Evolutionary conservation across 2,797 vertebrate genomes (phyloP).

Genomic region (Hemitrygon akajei): DNA sequence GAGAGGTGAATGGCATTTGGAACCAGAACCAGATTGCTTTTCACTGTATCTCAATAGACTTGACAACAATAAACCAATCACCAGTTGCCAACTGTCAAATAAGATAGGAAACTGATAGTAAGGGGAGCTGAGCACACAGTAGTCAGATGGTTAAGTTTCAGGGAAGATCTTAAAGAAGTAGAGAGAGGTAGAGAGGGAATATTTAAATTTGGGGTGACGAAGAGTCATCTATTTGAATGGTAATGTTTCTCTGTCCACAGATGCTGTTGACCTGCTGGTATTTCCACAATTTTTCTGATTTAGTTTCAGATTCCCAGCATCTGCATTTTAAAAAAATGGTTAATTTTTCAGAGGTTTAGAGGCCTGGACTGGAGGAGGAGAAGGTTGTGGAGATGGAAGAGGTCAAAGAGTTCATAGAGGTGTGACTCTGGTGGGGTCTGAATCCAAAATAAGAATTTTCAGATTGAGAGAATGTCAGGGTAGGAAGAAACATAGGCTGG

Average conservation of each 20-base stretch:
- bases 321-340: no score
- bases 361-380: not conserved
- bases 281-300: no score
- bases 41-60: no score
- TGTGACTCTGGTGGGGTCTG: not conserved
- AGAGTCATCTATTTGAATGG: no score
- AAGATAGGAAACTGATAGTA: not conserved
- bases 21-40: no score
- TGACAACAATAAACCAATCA: no score
- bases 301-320: no score
- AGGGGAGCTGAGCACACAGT: not conserved
- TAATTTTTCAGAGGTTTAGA: not conserved
- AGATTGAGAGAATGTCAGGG: not conserved
- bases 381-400: not conserved
- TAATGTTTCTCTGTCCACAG: no score
- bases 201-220: not conserved
- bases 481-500: not conserved
- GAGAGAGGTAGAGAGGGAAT: not conserved
- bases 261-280: no score
- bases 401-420: not conserved
- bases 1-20: no score
- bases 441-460: not conserved
- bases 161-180: not conserved
- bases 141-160: not conserved
- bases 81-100: not conserved